Conservation (phyloP, 2,797 vertebrate genomes). For the Manis crassicaudata region DNA sequence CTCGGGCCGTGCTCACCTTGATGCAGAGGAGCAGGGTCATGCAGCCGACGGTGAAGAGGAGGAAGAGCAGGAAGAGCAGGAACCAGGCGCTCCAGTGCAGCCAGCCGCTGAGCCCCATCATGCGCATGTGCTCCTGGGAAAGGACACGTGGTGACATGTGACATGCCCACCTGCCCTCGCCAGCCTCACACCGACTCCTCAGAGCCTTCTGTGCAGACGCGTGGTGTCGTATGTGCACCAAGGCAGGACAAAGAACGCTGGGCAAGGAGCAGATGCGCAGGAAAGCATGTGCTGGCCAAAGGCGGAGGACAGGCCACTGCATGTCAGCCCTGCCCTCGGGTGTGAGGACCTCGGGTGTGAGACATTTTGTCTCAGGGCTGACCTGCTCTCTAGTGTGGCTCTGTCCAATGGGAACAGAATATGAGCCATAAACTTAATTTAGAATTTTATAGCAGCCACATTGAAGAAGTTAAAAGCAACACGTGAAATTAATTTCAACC, state of each 20-base stretch:
- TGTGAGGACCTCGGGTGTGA: neutral
- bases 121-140: conserved; percentile 96
- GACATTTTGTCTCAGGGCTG: neutral
- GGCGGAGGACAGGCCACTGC: neutral
- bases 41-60: conserved; percentile 92
- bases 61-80: conserved; percentile 95
- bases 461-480: neutral
- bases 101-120: conserved; percentile 99
- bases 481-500: neutral
- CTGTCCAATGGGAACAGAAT: neutral
- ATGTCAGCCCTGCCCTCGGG: neutral
- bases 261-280: no score
- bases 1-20: conserved; percentile 87
- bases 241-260: neutral
- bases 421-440: neutral
- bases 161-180: no score
- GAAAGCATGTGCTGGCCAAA: neutral
- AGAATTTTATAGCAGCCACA: neutral
- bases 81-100: conserved; percentile 98
- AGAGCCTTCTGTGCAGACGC: neutral
- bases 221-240: accelerated
- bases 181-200: no score
- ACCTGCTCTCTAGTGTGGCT: neutral
- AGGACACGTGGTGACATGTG: neutral
- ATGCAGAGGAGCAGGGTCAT: conserved; percentile 95